Evolutionary conservation across 2,888 invertebrate species (phyloP).

Genomic region (Xiphydria camelus): DNA sequence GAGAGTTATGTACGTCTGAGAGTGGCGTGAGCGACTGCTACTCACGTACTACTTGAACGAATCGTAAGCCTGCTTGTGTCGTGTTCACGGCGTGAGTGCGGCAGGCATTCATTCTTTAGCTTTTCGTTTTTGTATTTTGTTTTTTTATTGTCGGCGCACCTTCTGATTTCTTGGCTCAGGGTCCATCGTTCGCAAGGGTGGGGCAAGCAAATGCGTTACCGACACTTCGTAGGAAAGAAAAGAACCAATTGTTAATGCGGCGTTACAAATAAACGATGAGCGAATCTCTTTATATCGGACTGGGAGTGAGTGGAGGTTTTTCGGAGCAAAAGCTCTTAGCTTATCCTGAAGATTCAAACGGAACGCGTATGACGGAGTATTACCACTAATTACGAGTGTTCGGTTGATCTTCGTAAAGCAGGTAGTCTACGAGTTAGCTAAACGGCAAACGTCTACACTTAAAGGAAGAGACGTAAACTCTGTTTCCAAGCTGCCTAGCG

Average conservation of each 20-base stretch:
- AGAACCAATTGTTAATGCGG: constrained; percentile 36
- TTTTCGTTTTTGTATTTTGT: constrained; percentile 28
- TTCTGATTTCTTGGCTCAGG: constrained; percentile 50
- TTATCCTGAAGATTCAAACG: too few relatives aligned
- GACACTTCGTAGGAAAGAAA: constrained; percentile 45
- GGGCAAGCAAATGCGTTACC: constrained; percentile 52
- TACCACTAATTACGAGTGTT: too few relatives aligned
- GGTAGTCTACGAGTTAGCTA: too few relatives aligned
- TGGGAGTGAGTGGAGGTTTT: too few relatives aligned
- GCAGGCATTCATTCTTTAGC: constrained; percentile 55
- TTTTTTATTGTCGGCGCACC: constrained; percentile 43
- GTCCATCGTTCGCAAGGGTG: constrained; percentile 49
- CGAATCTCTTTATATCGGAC: too few relatives aligned
- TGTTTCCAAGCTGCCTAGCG: too few relatives aligned
- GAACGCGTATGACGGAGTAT: too few relatives aligned
- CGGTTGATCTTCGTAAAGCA: too few relatives aligned
- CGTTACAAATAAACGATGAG: too few relatives aligned
- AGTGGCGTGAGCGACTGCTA: constrained; percentile 47
- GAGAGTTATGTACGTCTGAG: constrained; percentile 44
- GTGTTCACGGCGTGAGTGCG: constrained; percentile 48
- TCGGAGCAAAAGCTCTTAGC: too few relatives aligned
- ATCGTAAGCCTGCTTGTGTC: constrained; percentile 51
- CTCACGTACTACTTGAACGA: constrained; percentile 51
- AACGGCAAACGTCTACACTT: too few relatives aligned
- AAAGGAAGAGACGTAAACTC: too few relatives aligned